phyloP scores from a whole-genome alignment of 2,797 vertebrate genomes.

The Eurystomus glaucurus region DNA sequence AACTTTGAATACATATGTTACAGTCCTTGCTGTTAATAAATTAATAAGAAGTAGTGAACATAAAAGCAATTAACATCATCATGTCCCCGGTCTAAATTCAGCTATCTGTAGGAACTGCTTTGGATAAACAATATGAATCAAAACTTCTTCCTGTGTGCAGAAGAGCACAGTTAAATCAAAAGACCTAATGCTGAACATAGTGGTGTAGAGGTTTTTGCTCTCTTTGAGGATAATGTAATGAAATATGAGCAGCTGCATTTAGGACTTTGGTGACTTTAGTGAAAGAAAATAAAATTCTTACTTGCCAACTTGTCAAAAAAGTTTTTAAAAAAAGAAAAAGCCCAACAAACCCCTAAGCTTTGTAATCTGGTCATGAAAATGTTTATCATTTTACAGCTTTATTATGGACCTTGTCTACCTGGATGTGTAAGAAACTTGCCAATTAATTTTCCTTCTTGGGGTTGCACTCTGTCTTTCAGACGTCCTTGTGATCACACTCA shows the following conservation, averaged over 20 bases:
- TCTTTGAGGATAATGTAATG: not conserved
- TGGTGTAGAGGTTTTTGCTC: not conserved
- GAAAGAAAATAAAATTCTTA: not conserved
- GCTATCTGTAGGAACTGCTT: not conserved
- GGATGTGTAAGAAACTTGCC: not conserved
- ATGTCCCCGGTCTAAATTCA: not conserved
- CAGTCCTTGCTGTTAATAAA: constrained; percentile 16
- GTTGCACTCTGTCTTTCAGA: not conserved
- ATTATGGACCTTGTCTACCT: not conserved
- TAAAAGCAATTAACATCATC: constrained; percentile 41
- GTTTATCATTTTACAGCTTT: not conserved
- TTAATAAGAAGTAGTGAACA: constrained; percentile 1
- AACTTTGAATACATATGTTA: constrained; percentile 9
- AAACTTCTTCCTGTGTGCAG: not conserved
- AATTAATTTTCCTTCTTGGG: not conserved
- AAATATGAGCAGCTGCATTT: not conserved
- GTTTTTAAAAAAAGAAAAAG: not conserved
- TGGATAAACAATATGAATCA: not conserved
- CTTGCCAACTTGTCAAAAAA: not conserved
- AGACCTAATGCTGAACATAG: not conserved
- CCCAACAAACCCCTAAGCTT: not conserved
- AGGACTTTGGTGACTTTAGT: not conserved
- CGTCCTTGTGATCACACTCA: not conserved
- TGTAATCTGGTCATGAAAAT: not conserved
- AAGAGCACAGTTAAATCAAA: not conserved